Percentiles rank a stretch among this genome's conserved stretches.
phyloP scores from a whole-genome alignment of 2,888 invertebrate species.

The Zaprionus obscuricornis region DNA sequence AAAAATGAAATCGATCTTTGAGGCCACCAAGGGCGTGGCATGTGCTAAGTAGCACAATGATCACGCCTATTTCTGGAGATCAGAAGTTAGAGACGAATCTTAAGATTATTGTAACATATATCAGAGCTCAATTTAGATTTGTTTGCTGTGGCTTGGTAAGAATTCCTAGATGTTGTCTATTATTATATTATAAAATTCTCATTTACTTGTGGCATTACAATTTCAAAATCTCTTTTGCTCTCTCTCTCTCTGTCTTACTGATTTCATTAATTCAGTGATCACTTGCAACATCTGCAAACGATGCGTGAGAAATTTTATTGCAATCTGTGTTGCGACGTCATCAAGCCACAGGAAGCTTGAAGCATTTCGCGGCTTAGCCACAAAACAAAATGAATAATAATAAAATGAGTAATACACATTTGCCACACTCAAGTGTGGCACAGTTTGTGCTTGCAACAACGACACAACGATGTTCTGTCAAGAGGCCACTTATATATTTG shows the following conservation, averaged over 20 bases:
- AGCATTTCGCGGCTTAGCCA: conserved; percentile 40
- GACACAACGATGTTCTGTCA: conserved; percentile 59
- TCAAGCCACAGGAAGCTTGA: conserved; percentile 75
- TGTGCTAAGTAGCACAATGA: conserved; percentile 36
- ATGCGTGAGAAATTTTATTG: conserved; percentile 70
- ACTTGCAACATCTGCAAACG: conserved; percentile 54
- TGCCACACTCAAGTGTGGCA: conserved; percentile 60
- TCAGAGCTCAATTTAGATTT: too few relatives aligned
- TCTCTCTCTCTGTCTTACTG: too few relatives aligned
- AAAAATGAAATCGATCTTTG: conserved; percentile 63
- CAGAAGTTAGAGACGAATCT: conserved; percentile 1
- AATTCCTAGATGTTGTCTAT: not conserved
- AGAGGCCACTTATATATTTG: conserved; percentile 78
- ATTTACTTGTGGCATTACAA: too few relatives aligned
- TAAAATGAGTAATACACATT: too few relatives aligned
- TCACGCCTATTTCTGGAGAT: conserved; percentile 26
- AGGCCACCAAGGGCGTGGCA: conserved; percentile 68
- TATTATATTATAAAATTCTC: too few relatives aligned
- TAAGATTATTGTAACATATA: too few relatives aligned
- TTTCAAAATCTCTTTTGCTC: too few relatives aligned
- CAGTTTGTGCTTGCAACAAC: conserved; percentile 60
- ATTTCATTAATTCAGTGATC: not conserved
- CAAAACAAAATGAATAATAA: too few relatives aligned
- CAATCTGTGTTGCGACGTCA: conserved; percentile 50
- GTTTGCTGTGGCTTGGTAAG: too few relatives aligned